Evolutionary conservation across 1,140 invertebrate genomes (phyloP), one percentile per base, ranked within the genome.

Genomic region (Asobara japonica): DNA sequence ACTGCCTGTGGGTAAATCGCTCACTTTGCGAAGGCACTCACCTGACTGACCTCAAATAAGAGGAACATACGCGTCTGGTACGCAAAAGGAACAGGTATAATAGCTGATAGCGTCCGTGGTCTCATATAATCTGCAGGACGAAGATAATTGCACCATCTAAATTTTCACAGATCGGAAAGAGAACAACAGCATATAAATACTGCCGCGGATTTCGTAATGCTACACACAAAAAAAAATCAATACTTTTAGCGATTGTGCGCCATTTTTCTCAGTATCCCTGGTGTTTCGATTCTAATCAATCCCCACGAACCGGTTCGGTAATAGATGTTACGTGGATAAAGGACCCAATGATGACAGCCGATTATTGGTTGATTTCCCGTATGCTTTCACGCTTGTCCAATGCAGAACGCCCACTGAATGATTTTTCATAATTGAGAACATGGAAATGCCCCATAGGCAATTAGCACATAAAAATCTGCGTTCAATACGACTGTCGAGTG

Each of bases 391-490:
- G 51, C 4, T 18, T 16, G 16, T 6, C 22, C 51, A 56, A 27
- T 56, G 22, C 16, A 56, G 25, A 27, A 56, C 20, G 18, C 20
- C 51, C 51, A 56, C 22, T 56, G 20, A 56, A 56, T 25, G 51
- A 25, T 56, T 56, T 56, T 56, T 56, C 22, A 25, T 27, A 6
- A 56, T 51, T 56, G 51, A n/a, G n/a, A 56, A 0, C 51, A 22
- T 73, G 33, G 74, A 77, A 76, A 77, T 76, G 71, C 73, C 75
- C n/a, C 73, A 60, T 31, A 69, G 73, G 77, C 79, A 82, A 82
- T 82, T 82, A 82, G 77, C 79, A 80, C 80, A 79, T 77, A 82
- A n/a, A n/a, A n/a, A n/a, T n/a, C n/a, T n/a, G n/a, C n/a, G n/a
- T 82, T 82, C 78, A 80, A 82, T 74, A 69, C n/a, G n/a, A n/a